Base-by-base conservation (phyloP, 1,140 invertebrate genomes). In the Uloborus diversus region DNA sequence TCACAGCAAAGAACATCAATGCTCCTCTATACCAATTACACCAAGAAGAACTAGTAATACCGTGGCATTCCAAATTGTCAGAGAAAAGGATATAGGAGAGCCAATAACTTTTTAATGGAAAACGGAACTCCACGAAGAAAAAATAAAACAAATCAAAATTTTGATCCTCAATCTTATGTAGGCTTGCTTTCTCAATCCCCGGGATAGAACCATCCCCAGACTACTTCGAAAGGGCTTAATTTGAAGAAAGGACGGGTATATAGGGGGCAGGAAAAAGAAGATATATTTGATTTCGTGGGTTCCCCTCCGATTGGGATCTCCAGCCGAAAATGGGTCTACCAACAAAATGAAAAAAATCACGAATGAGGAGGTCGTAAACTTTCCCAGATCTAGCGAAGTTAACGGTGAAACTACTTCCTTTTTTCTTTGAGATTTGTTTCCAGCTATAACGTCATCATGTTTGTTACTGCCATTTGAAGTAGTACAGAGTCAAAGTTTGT, bases 61-160 rank as follows among this genome's bases (percentile, higher is more conserved):
- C 28, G 59, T 53, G 23, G 64, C 42, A 75, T 33, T 64, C 71
- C 71, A 51, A 75, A 75, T 75, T 75, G 64, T 32, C n/a, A n/a
- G n/a, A 33, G 71, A 23, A 33, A 64, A 51, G 27, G 71, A 28
- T 64, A 64, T 51, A 64, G 53, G 64, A 64, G 61, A 75, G 53
- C 71, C 57, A 64, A 64, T 75, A 75, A 75, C 71, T 64, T 75
- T 75, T 71, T 75, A 59, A 75, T 59, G 57, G 71, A 53, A 35
- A 75, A 61, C 51, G 35, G 20, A 28, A 13, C 0, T 56, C 2
- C 13, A 28, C 69, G 11, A 28, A 37, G 28, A 23, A 20, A 35
- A 73, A 70, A 57, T 33, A 73, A 75, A 75, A 75, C 71, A 75
- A 75, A 75, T 64, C 71, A 62, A 64, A 75, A 75, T 64, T 75